Evolutionary conservation across 2,113 vertebrate species (phyloP), one percentile per base, ranked within the genome.

Genomic region (Dicaeum eximium): DNA sequence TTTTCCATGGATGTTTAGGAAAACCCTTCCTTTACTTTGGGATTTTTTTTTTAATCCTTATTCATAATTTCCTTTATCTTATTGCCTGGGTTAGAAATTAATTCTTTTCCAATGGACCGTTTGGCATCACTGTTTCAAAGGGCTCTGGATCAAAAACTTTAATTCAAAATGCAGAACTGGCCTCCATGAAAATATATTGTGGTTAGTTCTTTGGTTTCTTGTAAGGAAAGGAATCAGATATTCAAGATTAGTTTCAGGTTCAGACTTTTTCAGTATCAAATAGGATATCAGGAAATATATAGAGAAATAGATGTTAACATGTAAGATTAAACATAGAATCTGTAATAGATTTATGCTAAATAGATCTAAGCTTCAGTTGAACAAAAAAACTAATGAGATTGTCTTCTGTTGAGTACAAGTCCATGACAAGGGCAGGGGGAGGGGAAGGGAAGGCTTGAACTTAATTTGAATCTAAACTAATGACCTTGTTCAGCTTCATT

Each of bases 381-480:
- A 74, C 14, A 74, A 30, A 27, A 35, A 24, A 71, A 65, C 7
- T 38, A 45, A 78, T 60, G 21, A 38, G 2, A 9, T 22, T 64
- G 7, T 20, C 9, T 79, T 69, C 10, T 60, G n/a, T 6, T 74
- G 33, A 69, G 6, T 35, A 5, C 13, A 56, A 60, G 6, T 14
- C 15, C 31, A 42, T 28, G 18, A 13, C 23, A 82, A 57, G 6
- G 7, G n/a, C n/a, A n/a, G 1, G 1, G 6, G 10, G 6, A 5
- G 21, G 8, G n/a, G 16, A 69, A 44, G 3, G 24, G 7, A 70
- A 62, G 3, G 3, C 3, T 70, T 62, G 14, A 69, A 44, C 13
- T 71, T 70, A 11, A n/a, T 77, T 77, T 79, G 35, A 67, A n/a
- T 64, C 42, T 58, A 42, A 65, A 47, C 19, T 71, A 42, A 44